These are phyloP conservation scores for Xestia c-nigrum DNA, from an alignment of 2,888 invertebrate species.

Conservation along the genomic window DNA sequence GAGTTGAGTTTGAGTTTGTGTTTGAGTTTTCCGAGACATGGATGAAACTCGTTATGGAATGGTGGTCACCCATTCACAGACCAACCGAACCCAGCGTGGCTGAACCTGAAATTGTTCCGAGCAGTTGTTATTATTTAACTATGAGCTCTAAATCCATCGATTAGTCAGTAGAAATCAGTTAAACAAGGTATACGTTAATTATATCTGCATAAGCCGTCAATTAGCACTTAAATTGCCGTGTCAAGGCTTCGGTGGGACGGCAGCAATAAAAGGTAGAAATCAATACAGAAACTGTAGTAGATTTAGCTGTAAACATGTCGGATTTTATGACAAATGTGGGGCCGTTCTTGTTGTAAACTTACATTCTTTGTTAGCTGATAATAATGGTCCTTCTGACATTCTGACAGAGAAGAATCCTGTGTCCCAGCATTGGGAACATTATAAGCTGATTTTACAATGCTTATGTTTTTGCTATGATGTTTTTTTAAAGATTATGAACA, in stretches of 20 bases:
- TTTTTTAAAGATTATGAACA: too few relatives aligned
- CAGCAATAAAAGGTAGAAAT: constrained; percentile 59
- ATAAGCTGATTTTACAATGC: background rate
- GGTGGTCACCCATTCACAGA: background rate
- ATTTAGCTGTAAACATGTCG: constrained; percentile 18
- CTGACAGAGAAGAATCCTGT: background rate
- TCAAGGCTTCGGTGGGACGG: constrained; percentile 52
- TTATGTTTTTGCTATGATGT: too few relatives aligned
- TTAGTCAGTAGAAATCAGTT: constrained; percentile 30
- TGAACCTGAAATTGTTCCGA: background rate
- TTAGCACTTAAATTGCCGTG: constrained; percentile 47
- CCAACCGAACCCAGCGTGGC: background rate
- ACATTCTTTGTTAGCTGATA: background rate
- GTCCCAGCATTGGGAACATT: background rate
- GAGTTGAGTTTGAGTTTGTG: too few relatives aligned
- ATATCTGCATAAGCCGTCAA: constrained; percentile 56
- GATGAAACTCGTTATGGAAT: too few relatives aligned
- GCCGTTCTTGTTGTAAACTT: background rate
- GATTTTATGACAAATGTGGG: constrained; percentile 12
- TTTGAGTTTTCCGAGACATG: background rate
- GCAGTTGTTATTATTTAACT: background rate
- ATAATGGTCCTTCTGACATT: background rate
- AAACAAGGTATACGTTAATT: constrained; percentile 23
- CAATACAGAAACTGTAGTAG: constrained; percentile 48
- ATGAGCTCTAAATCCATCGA: background rate